Base-by-base conservation (phyloP, 1,140 invertebrate genomes). In the Caerostris extrusa region DNA sequence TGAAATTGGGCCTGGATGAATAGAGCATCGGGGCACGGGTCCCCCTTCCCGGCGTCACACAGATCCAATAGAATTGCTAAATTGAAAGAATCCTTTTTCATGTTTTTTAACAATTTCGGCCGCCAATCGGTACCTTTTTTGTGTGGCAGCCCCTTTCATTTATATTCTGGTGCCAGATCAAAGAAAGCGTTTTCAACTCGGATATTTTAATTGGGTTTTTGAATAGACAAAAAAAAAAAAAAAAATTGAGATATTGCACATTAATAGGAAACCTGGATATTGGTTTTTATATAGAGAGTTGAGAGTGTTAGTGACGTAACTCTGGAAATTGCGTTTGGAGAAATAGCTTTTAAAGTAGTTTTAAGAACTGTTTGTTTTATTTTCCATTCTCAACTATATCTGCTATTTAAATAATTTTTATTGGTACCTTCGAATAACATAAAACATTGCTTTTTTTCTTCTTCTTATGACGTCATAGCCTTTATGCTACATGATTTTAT, bases 1-100 rank as follows among this genome's bases (percentile, higher is more conserved):
- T 19, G 69, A 77, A 77, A 77, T 77, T 77, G 69, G 69, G 69
- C 69, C 34, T 77, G 69, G 34, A 77, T 77, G 69, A 77, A 77
- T 77, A 77, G 69, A 77, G 69, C 7, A 77, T 50, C 69, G 69
- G 69, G 69, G 69, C 69, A 77, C 12, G 69, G 69, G 69, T 77
- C 69, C 69, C 69, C 69, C 69, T 77, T 50, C 69, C 69, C 69
- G 50, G 34, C 69, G 69, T 77, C 69, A 34, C 69, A 77, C 60
- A 77, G 69, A 77, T 77, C 69, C 69, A 77, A 77, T 77, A 77
- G 69, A 77, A 77, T 77, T 77, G 69, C 69, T 77, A 77, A 77
- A 77, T 77, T 77, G 69, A 77, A 77, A 77, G 69, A 34, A 77
- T 77, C 34, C 69, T 77, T 77, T 77, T 77, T 77, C 69, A 77